Evolutionary conservation across 2,113 vertebrate genomes (phyloP), one percentile per base, ranked within the genome.

Genomic region (Ursus arctos): DNA sequence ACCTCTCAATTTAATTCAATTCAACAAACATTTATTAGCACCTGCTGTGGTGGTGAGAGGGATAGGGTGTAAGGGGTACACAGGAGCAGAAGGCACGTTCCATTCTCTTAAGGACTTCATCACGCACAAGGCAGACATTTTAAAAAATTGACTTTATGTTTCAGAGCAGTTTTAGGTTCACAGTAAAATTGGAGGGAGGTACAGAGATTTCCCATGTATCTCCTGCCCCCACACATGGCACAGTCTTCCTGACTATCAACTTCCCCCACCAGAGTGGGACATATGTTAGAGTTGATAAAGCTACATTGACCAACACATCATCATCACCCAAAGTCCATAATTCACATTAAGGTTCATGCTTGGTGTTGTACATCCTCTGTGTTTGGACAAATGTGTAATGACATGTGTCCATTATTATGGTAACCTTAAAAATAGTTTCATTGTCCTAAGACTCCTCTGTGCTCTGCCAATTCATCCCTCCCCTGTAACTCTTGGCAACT

Each of bases 1-100:
- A 91, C 72, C 79, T 91, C 24, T 67, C 71, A 31, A 24, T 91
- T 98, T 97, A 95, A 97, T 96, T 92, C 86, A 80, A 21, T 89
- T 97, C 88, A 95, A 18, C 43, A 90, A 86, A 67, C 72, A 76
- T 94, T 92, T 87, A 84, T 95, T 92, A 85, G 69, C 63, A 31
- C 69, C 40, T 47, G 16, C 67, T 51, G 22, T 7, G n/a, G 49
- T 31, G 14, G 21, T 31, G 79, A 33, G 67, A 55, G 31, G 16
- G 15, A 12, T 26, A n/a, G 87, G 28, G 69, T 26, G 14, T 40
- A 57, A 3, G 15, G 8, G 51, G 43, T n/a, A 22, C 14, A 26
- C 55, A 74, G 57, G 79, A 81, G 81, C n/a, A 55, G 72, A 65
- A 57, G 65, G 2, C 14, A 28, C 0, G 0, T 28, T 61, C 43